Conservation (phyloP, 2,113 vertebrate genomes). For the Phalacrocorax carbo region DNA sequence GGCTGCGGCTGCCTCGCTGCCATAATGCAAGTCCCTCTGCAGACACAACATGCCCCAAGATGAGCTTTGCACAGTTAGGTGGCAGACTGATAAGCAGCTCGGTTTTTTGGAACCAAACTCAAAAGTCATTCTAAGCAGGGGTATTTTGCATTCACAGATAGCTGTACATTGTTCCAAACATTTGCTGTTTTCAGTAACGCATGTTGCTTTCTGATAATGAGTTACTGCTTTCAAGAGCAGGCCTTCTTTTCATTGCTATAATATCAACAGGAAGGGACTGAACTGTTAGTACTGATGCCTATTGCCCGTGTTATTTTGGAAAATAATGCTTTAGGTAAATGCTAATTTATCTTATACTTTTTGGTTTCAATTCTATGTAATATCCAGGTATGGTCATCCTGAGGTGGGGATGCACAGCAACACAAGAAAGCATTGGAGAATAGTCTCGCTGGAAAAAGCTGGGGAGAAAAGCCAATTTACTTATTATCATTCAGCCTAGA, state of each 20-base stretch:
- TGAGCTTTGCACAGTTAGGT: background rate
- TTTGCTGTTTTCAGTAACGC: background rate
- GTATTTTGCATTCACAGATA: background rate
- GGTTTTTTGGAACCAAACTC: background rate
- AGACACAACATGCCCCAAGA: slow-evolving; percentile 33
- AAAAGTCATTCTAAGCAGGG: background rate
- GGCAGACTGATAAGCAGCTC: slow-evolving; percentile 25
- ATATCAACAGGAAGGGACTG: background rate
- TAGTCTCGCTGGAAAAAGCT: background rate
- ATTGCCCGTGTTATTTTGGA: background rate
- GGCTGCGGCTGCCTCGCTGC: fast-evolving
- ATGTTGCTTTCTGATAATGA: slow-evolving; percentile 28
- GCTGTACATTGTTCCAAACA: slow-evolving; percentile 11
- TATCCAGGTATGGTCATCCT: background rate
- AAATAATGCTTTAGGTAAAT: background rate
- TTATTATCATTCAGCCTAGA: background rate
- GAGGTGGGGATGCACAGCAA: background rate
- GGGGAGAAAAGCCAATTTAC: background rate
- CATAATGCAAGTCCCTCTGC: background rate
- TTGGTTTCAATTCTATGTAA: background rate
- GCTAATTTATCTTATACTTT: background rate
- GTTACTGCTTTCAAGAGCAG: background rate
- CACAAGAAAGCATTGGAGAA: background rate
- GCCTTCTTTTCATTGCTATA: background rate
- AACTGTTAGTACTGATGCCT: background rate